A percentile compares a stretch with the other conserved stretches of the same genome.
Conservation (phyloP, 2,113 vertebrate genomes). For the Sminthopsis crassicaudata region DNA sequence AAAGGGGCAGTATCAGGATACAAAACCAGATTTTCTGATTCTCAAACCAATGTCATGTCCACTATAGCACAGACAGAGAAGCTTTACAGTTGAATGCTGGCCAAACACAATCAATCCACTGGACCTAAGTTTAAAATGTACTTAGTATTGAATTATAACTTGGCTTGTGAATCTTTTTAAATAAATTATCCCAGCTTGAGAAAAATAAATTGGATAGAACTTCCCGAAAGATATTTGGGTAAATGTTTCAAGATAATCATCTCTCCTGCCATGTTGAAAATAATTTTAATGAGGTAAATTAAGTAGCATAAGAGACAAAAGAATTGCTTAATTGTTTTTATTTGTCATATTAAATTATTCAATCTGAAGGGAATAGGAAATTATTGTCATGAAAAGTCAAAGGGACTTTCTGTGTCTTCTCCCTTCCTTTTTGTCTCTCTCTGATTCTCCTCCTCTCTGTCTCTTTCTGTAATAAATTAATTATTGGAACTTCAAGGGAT, state of each 20-base stretch:
- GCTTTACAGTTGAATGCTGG: not conserved
- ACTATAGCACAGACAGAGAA: not conserved
- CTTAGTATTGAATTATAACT: not conserved
- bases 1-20: not conserved
- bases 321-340: not conserved
- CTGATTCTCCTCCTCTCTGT: not conserved
- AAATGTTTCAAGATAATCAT: not conserved
- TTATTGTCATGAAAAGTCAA: not conserved
- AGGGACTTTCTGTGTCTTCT: not conserved
- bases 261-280: not conserved
- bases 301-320: not conserved
- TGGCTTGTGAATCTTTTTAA: not conserved
- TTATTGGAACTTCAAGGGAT: not conserved
- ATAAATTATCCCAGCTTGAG: not conserved
- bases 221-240: not conserved
- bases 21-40: not conserved
- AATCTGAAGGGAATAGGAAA: not conserved
- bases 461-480: not conserved
- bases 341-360: not conserved
- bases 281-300: not conserved
- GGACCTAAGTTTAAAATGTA: not conserved
- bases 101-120: not conserved
- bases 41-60: not conserved
- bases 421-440: not conserved
- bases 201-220: constrained; percentile 44